Conservation (phyloP, 2,113 vertebrate genomes). For the Hepsetus odoe region DNA sequence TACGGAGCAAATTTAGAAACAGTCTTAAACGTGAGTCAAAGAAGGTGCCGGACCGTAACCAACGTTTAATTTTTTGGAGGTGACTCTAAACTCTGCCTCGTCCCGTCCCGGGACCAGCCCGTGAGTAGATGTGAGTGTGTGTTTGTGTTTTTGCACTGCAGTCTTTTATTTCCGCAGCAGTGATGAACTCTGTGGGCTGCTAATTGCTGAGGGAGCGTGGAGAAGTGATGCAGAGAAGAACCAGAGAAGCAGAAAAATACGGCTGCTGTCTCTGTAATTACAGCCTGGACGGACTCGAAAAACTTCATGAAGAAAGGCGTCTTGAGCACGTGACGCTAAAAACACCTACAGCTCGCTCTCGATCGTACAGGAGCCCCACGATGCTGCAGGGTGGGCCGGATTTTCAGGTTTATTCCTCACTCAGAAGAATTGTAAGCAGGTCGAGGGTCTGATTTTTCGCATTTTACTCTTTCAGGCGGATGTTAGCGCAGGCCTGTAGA, state of each 20-base stretch:
- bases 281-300: slow-evolving; percentile 8
- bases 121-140: background rate
- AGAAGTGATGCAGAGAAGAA: slow-evolving; percentile 22
- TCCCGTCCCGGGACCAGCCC: background rate
- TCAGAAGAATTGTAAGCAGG: no score
- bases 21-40: no score
- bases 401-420: no score
- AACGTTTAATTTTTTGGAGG: no score
- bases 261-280: slow-evolving; percentile 37
- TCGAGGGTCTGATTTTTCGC: no score
- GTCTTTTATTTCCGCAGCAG: background rate
- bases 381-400: no score
- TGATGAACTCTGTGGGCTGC: background rate
- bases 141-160: background rate
- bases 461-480: background rate
- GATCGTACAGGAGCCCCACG: background rate
- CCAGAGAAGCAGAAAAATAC: slow-evolving; percentile 29
- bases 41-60: no score
- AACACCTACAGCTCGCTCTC: background rate
- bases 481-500: background rate
- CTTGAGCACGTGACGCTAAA: background rate
- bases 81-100: background rate
- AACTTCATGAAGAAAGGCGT: background rate
- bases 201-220: slow-evolving; percentile 8
- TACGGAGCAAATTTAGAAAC: no score